Conservation (phyloP, 2,113 vertebrate species). For the Anas platyrhynchos region DNA sequence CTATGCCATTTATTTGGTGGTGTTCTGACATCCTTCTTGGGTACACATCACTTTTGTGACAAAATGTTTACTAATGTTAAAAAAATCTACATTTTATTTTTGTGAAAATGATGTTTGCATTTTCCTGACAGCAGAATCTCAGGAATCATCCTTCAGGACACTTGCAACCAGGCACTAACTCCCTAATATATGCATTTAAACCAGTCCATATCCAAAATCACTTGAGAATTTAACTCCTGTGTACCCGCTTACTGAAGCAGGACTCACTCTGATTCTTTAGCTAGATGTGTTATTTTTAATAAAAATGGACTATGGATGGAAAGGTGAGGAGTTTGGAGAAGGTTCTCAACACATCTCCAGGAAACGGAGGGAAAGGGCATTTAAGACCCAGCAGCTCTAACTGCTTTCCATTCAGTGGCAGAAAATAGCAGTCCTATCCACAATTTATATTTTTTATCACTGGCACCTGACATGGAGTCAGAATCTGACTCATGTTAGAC, state of each 20-base stretch:
- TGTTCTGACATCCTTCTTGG: background rate
- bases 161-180: background rate
- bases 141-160: background rate
- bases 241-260: background rate
- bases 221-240: background rate
- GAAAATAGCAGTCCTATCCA: conserved; percentile 27
- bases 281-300: background rate
- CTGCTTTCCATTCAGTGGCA: background rate
- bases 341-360: background rate
- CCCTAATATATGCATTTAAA: background rate
- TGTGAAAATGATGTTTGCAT: background rate
- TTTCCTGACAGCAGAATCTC: background rate
- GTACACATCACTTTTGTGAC: background rate
- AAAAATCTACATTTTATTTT: background rate
- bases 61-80: background rate
- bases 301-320: background rate
- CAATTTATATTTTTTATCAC: background rate
- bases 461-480: conserved; percentile 30
- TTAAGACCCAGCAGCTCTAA: background rate
- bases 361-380: background rate
- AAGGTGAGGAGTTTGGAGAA: background rate
- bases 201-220: background rate
- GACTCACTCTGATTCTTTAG: background rate
- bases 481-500: conserved; percentile 29
- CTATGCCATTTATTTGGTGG: background rate